phyloP scores from a whole-genome alignment of 2,113 vertebrate species.

The Otolemur garnettii region DNA sequence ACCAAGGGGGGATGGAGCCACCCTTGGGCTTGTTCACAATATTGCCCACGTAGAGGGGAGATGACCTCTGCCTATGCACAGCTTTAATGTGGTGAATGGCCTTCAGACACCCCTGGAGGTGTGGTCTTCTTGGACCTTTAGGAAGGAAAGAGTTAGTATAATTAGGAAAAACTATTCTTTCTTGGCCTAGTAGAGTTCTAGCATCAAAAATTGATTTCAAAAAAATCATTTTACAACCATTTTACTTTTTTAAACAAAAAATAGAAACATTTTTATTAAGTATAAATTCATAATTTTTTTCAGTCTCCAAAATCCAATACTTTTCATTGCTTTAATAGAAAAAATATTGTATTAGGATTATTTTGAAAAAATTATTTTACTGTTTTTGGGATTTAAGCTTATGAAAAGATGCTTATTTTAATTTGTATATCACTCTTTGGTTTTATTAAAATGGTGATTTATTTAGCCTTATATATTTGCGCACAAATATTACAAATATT shows the following conservation, averaged over 20 bases:
- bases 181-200: background rate
- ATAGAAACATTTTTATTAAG: background rate
- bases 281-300: background rate
- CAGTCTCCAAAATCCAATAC: background rate
- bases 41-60: too few species aligned
- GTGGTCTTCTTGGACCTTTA: background rate
- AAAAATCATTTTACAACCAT: background rate
- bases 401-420: too few species aligned
- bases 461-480: constrained; percentile 34
- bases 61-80: background rate
- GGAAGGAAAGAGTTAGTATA: background rate
- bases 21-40: background rate
- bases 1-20: background rate
- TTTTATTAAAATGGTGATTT: background rate
- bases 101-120: background rate
- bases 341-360: background rate
- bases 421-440: background rate
- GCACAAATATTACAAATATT: constrained; percentile 60
- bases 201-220: background rate
- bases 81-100: background rate
- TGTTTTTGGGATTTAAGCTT: too few species aligned
- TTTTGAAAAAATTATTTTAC: background rate
- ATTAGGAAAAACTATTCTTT: background rate
- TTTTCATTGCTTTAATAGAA: constrained; percentile 8
- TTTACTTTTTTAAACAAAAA: background rate